phyloP scores from a whole-genome alignment of 2,888 invertebrate species.

The Lasiommata megera region DNA sequence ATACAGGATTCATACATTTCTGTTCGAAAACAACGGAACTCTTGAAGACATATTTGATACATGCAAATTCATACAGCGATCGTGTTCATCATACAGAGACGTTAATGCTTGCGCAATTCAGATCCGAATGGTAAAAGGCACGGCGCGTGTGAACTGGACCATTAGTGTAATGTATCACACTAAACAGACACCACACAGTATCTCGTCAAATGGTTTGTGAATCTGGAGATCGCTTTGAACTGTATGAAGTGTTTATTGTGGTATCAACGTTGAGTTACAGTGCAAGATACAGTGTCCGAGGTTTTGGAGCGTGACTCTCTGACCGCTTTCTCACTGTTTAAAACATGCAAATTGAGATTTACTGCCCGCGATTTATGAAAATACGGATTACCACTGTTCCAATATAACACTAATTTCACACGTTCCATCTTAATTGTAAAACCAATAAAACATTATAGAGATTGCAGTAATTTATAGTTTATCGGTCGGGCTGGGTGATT shows the following conservation, averaged over 20 bases:
- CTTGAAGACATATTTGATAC: neutral
- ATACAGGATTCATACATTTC: no score
- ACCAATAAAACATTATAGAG: neutral
- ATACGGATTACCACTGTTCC: neutral
- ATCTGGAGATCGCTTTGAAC: constrained; percentile 12
- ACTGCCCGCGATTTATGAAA: constrained; percentile 11
- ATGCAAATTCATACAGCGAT: constrained; percentile 5
- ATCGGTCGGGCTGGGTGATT: neutral
- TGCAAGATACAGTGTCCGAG: constrained; percentile 17
- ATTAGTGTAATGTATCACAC: constrained; percentile 19
- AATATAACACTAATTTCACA: neutral
- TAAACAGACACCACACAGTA: constrained; percentile 11
- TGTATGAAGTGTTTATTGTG: constrained; percentile 6
- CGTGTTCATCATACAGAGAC: constrained; percentile 9
- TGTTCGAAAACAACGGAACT: neutral
- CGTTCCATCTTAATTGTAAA: neutral
- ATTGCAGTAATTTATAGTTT: neutral
- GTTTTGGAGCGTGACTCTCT: constrained; percentile 27
- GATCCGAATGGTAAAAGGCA: constrained; percentile 11
- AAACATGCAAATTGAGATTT: constrained; percentile 24
- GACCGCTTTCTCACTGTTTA: constrained; percentile 26
- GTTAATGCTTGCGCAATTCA: constrained; percentile 12
- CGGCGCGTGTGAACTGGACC: constrained; percentile 18
- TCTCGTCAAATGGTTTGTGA: constrained; percentile 17
- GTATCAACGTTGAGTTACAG: constrained; percentile 12